A percentile compares a stretch with the other conserved stretches of the same genome.
Evolutionary conservation across 2,113 vertebrate genomes (phyloP).

Genomic region (Hydropotes inermis): DNA sequence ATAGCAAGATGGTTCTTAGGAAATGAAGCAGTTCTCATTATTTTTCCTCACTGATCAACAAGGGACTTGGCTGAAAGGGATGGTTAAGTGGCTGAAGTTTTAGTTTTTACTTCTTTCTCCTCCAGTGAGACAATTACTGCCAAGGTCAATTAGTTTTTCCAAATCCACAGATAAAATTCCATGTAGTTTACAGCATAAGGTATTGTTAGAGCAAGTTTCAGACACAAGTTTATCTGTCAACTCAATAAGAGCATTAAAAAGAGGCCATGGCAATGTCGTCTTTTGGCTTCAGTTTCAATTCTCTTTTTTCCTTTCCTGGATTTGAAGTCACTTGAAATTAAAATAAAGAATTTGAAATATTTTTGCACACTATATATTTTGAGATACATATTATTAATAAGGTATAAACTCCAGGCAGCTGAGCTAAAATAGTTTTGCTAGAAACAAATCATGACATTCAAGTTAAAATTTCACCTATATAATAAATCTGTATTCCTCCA

Average conservation of each 20-base stretch:
- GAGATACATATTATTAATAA: background rate
- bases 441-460: slow-evolving; percentile 7
- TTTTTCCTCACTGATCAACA: slow-evolving; percentile 38
- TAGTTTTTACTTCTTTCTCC: slow-evolving; percentile 35
- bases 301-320: background rate
- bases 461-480: background rate
- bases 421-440: slow-evolving; percentile 6
- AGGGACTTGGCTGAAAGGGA: background rate
- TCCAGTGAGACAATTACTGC: background rate
- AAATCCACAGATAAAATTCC: slow-evolving; percentile 16
- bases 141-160: slow-evolving; percentile 30
- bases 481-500: background rate
- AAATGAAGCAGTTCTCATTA: slow-evolving; percentile 47
- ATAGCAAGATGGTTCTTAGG: slow-evolving; percentile 35
- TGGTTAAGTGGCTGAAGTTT: slow-evolving; percentile 35
- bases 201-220: background rate
- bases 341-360: background rate
- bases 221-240: background rate
- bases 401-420: background rate
- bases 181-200: background rate
- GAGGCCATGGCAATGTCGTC: background rate
- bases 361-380: background rate
- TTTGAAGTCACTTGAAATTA: background rate
- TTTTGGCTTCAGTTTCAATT: background rate
- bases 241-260: background rate